phyloP scores from a whole-genome alignment of 2,797 vertebrate species.

The Gadopsis marmoratus region DNA sequence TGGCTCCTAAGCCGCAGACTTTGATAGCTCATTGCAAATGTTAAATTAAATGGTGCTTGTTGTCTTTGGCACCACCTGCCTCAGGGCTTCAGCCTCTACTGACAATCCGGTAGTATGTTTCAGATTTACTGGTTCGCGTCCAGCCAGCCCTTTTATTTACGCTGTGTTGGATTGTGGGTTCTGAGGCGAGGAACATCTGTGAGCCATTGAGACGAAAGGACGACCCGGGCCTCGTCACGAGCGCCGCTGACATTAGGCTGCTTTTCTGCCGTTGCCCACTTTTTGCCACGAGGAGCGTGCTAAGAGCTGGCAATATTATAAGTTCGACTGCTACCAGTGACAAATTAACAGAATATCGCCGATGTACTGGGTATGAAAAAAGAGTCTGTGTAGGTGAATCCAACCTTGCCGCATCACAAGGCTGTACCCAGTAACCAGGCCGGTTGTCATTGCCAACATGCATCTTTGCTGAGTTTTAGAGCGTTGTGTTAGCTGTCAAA shows the following conservation, averaged over 20 bases:
- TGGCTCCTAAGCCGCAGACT: conserved; percentile 43
- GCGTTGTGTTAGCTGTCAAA: conserved; percentile 52
- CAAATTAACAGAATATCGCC: conserved; percentile 21
- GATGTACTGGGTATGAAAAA: not conserved
- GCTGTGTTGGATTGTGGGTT: conserved; percentile 61
- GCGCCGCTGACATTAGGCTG: conserved; percentile 50
- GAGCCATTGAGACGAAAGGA: conserved; percentile 72
- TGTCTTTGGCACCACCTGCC: conserved; percentile 70
- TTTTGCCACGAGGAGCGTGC: conserved; percentile 27
- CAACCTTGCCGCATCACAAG: too few species aligned
- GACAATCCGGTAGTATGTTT: conserved; percentile 73
- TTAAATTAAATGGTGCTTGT: conserved; percentile 62
- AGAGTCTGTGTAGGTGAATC: not conserved
- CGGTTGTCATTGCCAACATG: conserved; percentile 29
- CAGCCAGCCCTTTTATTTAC: conserved; percentile 75
- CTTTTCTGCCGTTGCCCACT: conserved; percentile 38
- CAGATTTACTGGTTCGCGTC: conserved; percentile 74
- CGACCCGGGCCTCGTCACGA: conserved; percentile 60
- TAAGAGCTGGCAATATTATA: conserved; percentile 29
- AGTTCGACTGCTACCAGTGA: conserved; percentile 23
- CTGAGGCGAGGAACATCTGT: conserved; percentile 79
- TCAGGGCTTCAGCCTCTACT: conserved; percentile 58
- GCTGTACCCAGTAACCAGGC: too few species aligned
- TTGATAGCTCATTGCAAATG: conserved; percentile 58
- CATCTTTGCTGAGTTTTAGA: conserved; percentile 41